These are phyloP conservation scores for Lymantria dispar DNA, from an alignment of 2,888 invertebrate species.

Conservation along the genomic window DNA sequence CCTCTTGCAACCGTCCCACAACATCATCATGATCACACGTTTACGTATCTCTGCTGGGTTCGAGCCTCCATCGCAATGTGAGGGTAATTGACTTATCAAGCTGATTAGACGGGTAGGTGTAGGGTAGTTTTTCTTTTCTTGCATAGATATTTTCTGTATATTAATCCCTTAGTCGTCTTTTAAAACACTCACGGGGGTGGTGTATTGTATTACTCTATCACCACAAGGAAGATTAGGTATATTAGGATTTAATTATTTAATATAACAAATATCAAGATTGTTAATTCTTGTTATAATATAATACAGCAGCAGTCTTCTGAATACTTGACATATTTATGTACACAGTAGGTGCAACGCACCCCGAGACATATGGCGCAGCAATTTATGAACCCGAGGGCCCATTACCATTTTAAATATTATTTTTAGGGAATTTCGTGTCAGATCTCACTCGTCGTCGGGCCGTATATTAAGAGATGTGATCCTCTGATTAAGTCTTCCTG, in stretches of 20 bases:
- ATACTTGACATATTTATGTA: constrained; percentile 82
- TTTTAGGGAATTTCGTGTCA: constrained; percentile 83
- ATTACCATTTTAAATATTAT: constrained; percentile 83
- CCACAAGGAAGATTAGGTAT: too few species aligned
- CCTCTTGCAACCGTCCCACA: too few species aligned
- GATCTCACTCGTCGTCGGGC: constrained; percentile 78
- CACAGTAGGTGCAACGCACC: constrained; percentile 75
- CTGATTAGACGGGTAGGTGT: too few species aligned
- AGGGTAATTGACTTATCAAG: too few species aligned
- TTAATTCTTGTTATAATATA: constrained; percentile 51
- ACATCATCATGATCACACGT: too few species aligned
- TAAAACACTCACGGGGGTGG: too few species aligned
- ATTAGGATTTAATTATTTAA: background rate
- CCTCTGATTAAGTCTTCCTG: constrained; percentile 75
- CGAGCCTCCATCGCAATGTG: too few species aligned
- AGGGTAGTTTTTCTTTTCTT: too few species aligned
- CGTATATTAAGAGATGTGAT: constrained; percentile 80
- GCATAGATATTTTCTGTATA: too few species aligned
- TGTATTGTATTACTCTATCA: too few species aligned
- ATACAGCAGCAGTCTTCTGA: constrained; percentile 67
- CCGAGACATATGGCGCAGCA: constrained; percentile 78
- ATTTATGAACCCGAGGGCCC: constrained; percentile 79
- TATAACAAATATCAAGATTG: constrained; percentile 51
- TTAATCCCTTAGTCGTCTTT: too few species aligned
- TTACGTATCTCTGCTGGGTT: too few species aligned